Evolutionary conservation across 2,113 vertebrate genomes (phyloP).

Genomic region (rabbit (Oryctolagus cuniculus)): mOryCun1.1 NC_091453.1:89008001-89008500

Average conservation of each 20-base stretch:
- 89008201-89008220: constrained; percentile 56
- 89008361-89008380: too few relatives aligned
- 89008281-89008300: too few relatives aligned
- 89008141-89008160: constrained; percentile 46
- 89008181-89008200: constrained; percentile 38
- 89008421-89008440: too few relatives aligned
- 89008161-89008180: constrained; percentile 46
- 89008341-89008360: too few relatives aligned
- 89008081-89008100: constrained; percentile 49
- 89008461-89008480: too few relatives aligned
- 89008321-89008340: too few relatives aligned
- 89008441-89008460: too few relatives aligned
- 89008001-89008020: constrained; percentile 41
- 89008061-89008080: constrained; percentile 44
- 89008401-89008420: too few relatives aligned
- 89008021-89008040: constrained; percentile 48
- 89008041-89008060: constrained; percentile 55
- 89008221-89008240: neutral
- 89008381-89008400: too few relatives aligned
- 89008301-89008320: too few relatives aligned
- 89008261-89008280: too few relatives aligned
- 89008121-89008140: constrained; percentile 10
- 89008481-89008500: too few relatives aligned
- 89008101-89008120: constrained; percentile 41
- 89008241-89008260: constrained; percentile 28